Conservation (phyloP, 2,797 vertebrate genomes). For the Myripristis murdjan region DNA sequence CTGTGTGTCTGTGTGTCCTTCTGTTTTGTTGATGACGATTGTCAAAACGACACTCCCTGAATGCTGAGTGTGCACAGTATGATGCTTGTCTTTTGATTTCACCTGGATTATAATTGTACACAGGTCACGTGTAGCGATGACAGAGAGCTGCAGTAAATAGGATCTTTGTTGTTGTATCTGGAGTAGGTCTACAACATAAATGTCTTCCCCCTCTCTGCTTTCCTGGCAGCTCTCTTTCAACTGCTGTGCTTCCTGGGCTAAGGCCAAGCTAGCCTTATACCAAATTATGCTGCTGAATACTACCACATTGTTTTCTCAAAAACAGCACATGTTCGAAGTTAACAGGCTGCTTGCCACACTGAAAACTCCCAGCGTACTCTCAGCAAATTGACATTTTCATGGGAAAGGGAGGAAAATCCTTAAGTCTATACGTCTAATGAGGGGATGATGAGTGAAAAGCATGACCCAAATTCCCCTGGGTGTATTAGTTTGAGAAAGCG, state of each 20-base stretch:
- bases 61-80: neutral
- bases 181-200: slow-evolving; percentile 57
- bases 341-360: slow-evolving; percentile 49
- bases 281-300: slow-evolving; percentile 77
- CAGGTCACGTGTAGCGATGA: neutral
- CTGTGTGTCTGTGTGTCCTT: slow-evolving; percentile 6
- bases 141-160: neutral
- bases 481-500: slow-evolving; percentile 58
- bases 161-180: slow-evolving; percentile 53
- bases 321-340: slow-evolving; percentile 74
- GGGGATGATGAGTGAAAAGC: slow-evolving; percentile 60
- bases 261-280: slow-evolving; percentile 67
- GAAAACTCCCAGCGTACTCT: slow-evolving; percentile 58
- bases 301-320: slow-evolving; percentile 78
- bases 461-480: slow-evolving; percentile 62
- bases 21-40: neutral
- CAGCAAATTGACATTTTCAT: slow-evolving; percentile 72
- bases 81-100: neutral
- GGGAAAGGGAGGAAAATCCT: slow-evolving; percentile 51
- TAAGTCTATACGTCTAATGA: slow-evolving; percentile 53
- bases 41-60: neutral
- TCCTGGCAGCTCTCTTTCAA: slow-evolving; percentile 67
- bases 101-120: neutral
- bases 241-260: slow-evolving; percentile 69
- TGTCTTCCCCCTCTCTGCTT: slow-evolving; percentile 49